phyloP scores from a whole-genome alignment of 2,113 vertebrate genomes.

The Rhizomys pruinosus region DNA sequence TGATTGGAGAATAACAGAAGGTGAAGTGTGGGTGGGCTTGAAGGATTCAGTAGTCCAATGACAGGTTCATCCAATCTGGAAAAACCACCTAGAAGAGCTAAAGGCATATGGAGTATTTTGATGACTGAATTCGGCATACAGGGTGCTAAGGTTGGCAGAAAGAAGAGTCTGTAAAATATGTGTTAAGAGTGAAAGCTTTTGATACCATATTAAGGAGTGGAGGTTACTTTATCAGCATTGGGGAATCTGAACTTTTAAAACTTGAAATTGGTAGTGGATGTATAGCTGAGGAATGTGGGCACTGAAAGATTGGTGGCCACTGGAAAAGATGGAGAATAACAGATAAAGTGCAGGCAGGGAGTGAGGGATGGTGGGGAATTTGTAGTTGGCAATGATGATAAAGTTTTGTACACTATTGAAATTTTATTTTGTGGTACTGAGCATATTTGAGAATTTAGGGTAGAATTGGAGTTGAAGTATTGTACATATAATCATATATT shows the following conservation, averaged over 20 bases:
- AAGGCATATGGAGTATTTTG: not conserved
- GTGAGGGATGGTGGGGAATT: not conserved
- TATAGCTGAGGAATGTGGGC: not conserved
- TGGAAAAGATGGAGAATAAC: not conserved
- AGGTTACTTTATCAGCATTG: not conserved
- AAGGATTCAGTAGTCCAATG: not conserved
- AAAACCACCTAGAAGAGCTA: not conserved
- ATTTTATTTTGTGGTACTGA: not conserved
- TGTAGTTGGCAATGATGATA: not conserved
- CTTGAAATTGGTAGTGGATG: not conserved
- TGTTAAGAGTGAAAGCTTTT: not conserved
- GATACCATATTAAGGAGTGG: not conserved
- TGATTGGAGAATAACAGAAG: not conserved
- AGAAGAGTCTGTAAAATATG: not conserved
- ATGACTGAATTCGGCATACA: not conserved
- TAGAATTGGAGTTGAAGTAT: not conserved
- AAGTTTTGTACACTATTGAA: not conserved
- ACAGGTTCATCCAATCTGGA: not conserved
- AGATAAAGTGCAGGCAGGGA: not conserved
- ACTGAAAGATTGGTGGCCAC: not conserved
- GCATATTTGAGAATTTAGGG: not conserved
- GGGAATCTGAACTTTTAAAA: slow-evolving; percentile 10
- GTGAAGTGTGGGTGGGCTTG: not conserved
- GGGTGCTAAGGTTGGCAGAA: not conserved
- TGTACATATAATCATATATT: not conserved